These are phyloP conservation scores for Pinctada fucata DNA, from an alignment of 2,888 invertebrate species.

Conservation along the genomic window DNA sequence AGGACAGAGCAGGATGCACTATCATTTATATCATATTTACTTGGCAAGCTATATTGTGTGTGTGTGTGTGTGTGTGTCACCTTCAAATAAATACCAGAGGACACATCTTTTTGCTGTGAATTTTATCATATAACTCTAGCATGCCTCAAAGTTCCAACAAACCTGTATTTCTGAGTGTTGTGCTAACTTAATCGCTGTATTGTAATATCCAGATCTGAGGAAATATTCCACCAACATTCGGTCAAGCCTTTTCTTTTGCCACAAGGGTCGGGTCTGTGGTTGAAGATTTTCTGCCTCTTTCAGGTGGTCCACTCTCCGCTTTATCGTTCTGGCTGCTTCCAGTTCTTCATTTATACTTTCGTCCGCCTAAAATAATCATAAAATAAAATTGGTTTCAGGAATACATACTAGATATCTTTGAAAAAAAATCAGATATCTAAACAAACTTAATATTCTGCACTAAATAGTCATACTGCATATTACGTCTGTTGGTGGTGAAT, in stretches of 20 bases:
- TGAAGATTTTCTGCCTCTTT: constrained; percentile 81
- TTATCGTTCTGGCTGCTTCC: constrained; percentile 93
- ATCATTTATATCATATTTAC: too few relatives aligned
- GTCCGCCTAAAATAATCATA: constrained; percentile 81
- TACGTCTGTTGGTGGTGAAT: too few relatives aligned
- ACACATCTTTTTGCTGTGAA: too few relatives aligned
- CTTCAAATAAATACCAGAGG: too few relatives aligned
- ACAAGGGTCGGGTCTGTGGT: constrained; percentile 81
- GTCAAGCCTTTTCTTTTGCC: constrained; percentile 92
- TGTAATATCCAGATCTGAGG: constrained; percentile 95
- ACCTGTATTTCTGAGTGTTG: constrained; percentile 82
- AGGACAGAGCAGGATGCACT: too few relatives aligned
- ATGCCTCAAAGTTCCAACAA: constrained; percentile 1
- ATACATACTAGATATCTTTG: neutral
- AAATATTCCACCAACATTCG: constrained; percentile 98
- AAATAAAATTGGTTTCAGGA: constrained; percentile 13
- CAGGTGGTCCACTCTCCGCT: constrained; percentile 93
- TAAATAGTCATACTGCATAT: too few relatives aligned
- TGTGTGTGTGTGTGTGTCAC: too few relatives aligned
- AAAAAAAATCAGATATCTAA: neutral
- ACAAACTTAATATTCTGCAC: too few relatives aligned
- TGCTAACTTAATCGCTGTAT: constrained; percentile 92
- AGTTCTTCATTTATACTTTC: constrained; percentile 95
- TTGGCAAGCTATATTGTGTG: too few relatives aligned
- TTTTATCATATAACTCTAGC: too few relatives aligned